Base-by-base conservation (phyloP, 2,113 vertebrate species). In the Actenoides lindsayi region DNA sequence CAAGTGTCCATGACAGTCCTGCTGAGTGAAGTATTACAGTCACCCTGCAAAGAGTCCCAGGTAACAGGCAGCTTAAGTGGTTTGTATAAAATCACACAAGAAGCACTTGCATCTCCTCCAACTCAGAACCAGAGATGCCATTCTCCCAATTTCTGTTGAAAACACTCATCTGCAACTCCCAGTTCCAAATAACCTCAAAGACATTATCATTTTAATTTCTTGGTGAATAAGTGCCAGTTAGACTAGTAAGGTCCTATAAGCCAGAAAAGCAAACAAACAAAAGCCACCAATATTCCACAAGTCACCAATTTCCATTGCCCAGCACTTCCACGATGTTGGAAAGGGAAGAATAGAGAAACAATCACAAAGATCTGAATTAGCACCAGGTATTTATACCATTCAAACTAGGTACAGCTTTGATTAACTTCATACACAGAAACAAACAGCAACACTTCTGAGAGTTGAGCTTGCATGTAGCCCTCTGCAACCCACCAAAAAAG, bases 1-100 rank as follows among this genome's bases (percentile, higher is more conserved):
- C 73, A 41, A 11, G 37, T 9, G 39, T 4, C 59, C 37, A 33
- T 0, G 0, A 68, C 37, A 63, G 71, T 46, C 51, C 57, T 2
- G 1, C 44, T 44, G 56, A 56, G 67, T 86, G 33, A 74, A 76
- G 48, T 10, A 28, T n/a, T 75, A 46, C 27, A 56, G 46, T 67
- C 71, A 65, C 41, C 30, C 76, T 59, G 84, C 33, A 85, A 33
- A 68, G 51, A 27, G 48, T 53, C 83, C 42, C 41, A n/a, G 62
- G 65, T 35, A 41, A 60, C 1, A 56, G 35, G 39, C 54, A 81
- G 42, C 54, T 73, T 25, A 44, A 74, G 50, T 33, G 54, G 60
- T 59, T 65, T 85, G 44, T 53, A 65, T 35, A 85, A 91, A 59
- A 13, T 30, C 17, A 75, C 13, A 23, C 35, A 54, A 44, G 59